Percentiles rank a stretch among this genome's conserved stretches.
Conservation (phyloP, 2,797 vertebrate species). For the Schizopygopsis malacanthus region DNA sequence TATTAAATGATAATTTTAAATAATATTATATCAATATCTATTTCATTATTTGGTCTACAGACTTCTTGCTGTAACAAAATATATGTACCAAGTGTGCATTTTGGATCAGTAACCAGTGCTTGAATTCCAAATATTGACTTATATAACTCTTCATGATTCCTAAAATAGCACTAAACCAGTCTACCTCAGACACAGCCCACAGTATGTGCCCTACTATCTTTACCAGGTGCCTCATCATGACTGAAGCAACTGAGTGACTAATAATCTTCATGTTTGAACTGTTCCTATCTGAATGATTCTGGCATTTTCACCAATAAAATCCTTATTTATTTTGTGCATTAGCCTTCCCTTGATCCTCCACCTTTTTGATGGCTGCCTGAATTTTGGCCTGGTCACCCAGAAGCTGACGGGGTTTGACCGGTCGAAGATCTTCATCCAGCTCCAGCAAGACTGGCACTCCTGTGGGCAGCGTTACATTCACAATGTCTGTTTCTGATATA, state of each 20-base stretch:
- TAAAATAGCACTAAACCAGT: slow-evolving; percentile 1
- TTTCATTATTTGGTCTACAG: not conserved
- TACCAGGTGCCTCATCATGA: slow-evolving; percentile 7
- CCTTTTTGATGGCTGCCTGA: slow-evolving; percentile 94
- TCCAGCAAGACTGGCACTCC: slow-evolving; percentile 93
- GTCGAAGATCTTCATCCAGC: slow-evolving; percentile 87
- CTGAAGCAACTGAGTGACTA: not conserved
- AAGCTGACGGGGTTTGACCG: slow-evolving; percentile 87
- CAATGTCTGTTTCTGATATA: slow-evolving; percentile 90
- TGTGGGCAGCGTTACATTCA: slow-evolving; percentile 90
- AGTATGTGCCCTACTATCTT: not conserved
- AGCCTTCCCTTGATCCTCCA: slow-evolving; percentile 97
- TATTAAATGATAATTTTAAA: not conserved
- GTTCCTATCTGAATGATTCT: not conserved
- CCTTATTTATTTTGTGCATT: slow-evolving; percentile 71
- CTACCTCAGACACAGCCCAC: not conserved
- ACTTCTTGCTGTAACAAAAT: slow-evolving; percentile 10
- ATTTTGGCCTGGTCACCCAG: slow-evolving; percentile 93
- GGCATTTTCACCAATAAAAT: not conserved
- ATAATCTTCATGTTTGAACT: not conserved
- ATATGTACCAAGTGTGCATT: not conserved
- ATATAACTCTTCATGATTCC: not conserved
- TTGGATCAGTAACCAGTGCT: slow-evolving; percentile 13
- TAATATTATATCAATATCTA: not conserved
- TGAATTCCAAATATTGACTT: not conserved